Conservation (phyloP, 2,888 invertebrate genomes). For the Noctua fimbriata region DNA sequence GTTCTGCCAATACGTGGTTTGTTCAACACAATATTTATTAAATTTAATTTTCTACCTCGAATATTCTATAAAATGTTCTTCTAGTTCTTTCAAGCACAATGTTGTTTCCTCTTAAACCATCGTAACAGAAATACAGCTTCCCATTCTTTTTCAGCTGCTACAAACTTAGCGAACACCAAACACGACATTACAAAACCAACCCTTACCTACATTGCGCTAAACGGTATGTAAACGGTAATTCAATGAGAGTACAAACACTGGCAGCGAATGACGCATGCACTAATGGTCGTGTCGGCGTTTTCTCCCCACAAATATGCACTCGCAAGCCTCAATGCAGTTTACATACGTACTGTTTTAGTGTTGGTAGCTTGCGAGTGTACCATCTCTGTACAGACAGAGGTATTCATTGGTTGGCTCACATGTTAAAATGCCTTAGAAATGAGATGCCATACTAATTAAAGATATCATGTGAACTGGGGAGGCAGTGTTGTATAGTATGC, state of each 20-base stretch:
- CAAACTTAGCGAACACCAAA: slow-evolving; percentile 9
- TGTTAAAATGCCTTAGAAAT: slow-evolving; percentile 4
- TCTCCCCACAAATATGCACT: slow-evolving; percentile 76
- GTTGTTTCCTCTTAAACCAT: not conserved
- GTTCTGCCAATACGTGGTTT: not conserved
- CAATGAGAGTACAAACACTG: slow-evolving; percentile 69
- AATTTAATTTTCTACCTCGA: not conserved
- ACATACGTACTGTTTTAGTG: slow-evolving; percentile 70
- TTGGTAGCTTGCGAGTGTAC: slow-evolving; percentile 32
- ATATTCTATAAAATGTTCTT: not conserved
- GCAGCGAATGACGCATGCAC: slow-evolving; percentile 72
- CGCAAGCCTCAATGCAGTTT: slow-evolving; percentile 79
- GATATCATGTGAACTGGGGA: no score
- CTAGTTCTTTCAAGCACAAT: not conserved
- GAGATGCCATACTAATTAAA: not conserved
- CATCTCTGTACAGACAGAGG: slow-evolving; percentile 25
- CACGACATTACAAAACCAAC: slow-evolving; percentile 37
- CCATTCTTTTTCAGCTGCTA: not conserved
- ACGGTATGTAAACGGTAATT: slow-evolving; percentile 63
- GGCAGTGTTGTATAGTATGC: not conserved
- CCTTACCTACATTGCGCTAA: slow-evolving; percentile 46
- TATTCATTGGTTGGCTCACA: slow-evolving; percentile 3
- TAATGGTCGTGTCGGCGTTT: slow-evolving; percentile 72
- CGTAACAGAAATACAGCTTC: slow-evolving; percentile 9
- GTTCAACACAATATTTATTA: not conserved